A percentile compares a stretch with the other conserved stretches of the same genome.
phyloP scores from a whole-genome alignment of 2,888 invertebrate species.

The Dolichomitus sp. region DNA sequence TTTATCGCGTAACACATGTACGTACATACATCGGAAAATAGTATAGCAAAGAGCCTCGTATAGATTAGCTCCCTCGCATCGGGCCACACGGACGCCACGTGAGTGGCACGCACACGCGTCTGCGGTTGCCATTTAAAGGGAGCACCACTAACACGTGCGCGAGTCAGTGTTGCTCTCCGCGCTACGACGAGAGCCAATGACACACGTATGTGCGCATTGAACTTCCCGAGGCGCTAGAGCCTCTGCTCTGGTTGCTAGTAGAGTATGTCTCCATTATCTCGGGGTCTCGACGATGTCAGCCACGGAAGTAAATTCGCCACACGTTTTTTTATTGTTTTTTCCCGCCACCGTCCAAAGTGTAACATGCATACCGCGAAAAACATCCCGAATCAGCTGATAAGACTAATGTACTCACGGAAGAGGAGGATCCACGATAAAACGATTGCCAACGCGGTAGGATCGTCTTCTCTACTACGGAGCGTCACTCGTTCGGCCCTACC shows the following conservation, averaged over 20 bases:
- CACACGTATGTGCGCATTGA: constrained; percentile 84
- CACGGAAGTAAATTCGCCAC: constrained; percentile 13
- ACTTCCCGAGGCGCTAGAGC: constrained; percentile 79
- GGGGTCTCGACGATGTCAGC: constrained; percentile 52
- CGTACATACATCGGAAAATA: neutral
- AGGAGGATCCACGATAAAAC: constrained; percentile 15
- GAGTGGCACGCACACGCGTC: constrained; percentile 36
- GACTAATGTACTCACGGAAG: constrained; percentile 68
- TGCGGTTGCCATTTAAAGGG: constrained; percentile 58
- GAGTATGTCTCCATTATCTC: constrained; percentile 68
- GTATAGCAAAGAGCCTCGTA: constrained; percentile 35
- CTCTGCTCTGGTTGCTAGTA: constrained; percentile 53
- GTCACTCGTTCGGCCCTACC: constrained; percentile 78
- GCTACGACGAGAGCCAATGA: constrained; percentile 61
- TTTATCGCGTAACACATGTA: neutral
- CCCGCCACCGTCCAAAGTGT: neutral
- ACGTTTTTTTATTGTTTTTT: neutral
- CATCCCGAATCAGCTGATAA: constrained; percentile 12
- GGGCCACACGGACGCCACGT: constrained; percentile 42
- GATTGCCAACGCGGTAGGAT: constrained; percentile 32
- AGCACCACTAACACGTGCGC: constrained; percentile 13
- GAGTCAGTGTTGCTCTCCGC: neutral
- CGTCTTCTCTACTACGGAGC: constrained; percentile 71
- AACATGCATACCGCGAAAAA: constrained; percentile 17
- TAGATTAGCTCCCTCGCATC: constrained; percentile 58